These are phyloP conservation scores for Recurvirostra avosetta DNA, from an alignment of 2,113 vertebrate genomes.

Conservation along the genomic window DNA sequence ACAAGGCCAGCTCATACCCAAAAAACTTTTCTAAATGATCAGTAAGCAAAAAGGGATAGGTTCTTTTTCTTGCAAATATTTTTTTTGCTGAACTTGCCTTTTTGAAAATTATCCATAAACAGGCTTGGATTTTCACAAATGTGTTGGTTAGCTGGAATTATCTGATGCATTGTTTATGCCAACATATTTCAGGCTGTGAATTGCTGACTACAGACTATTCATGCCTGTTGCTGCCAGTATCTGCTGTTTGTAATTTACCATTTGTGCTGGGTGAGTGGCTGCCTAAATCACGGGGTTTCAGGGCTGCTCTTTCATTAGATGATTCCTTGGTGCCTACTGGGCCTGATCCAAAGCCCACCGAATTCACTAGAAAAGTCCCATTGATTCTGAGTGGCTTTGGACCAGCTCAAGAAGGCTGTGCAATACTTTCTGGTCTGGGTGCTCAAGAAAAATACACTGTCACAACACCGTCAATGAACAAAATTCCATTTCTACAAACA, in stretches of 20 bases:
- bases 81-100: constrained; percentile 20
- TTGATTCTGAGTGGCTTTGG: neutral
- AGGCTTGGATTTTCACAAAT: constrained; percentile 34
- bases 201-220: constrained; percentile 33
- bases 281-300: neutral
- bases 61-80: neutral
- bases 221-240: constrained; percentile 22
- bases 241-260: constrained; percentile 26
- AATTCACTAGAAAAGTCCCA: neutral
- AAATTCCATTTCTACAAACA: neutral
- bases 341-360: neutral
- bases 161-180: constrained; percentile 22
- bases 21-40: neutral
- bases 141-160: constrained; percentile 41
- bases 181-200: constrained; percentile 21
- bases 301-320: neutral
- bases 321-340: neutral
- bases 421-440: neutral
- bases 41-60: neutral
- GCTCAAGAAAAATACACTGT: neutral
- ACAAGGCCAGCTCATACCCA: neutral
- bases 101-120: neutral
- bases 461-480: neutral
- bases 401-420: neutral
- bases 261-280: constrained; percentile 34